Percentiles rank a stretch among this genome's conserved stretches.
These are phyloP conservation scores for Choristoneura fumiferana DNA, from an alignment of 1,140 invertebrate species.

Conservation along the genomic window DNA sequence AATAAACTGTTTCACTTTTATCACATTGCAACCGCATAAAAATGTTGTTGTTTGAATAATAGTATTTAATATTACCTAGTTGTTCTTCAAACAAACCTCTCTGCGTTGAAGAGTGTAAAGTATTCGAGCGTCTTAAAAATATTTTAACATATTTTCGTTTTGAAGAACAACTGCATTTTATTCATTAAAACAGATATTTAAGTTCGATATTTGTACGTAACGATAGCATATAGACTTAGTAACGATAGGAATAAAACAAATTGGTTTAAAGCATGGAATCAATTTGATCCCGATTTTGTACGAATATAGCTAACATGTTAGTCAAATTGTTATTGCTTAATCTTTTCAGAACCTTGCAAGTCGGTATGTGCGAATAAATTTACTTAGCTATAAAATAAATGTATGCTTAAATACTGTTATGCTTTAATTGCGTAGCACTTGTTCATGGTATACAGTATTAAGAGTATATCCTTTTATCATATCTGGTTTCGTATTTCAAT, in stretches of 20 bases:
- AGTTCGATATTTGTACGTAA: slow-evolving; percentile 12
- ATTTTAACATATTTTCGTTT: background rate
- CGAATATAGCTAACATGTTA: slow-evolving; percentile 24
- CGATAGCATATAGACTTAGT: slow-evolving; percentile 7
- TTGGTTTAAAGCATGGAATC: slow-evolving; percentile 13
- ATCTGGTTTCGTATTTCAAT: too few relatives aligned
- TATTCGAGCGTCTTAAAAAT: background rate
- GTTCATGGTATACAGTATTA: too few relatives aligned
- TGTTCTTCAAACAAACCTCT: background rate
- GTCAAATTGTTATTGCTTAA: too few relatives aligned
- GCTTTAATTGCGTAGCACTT: too few relatives aligned
- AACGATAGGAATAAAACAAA: slow-evolving; percentile 2
- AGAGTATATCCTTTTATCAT: too few relatives aligned
- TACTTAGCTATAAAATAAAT: too few relatives aligned
- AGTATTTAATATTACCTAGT: too few relatives aligned
- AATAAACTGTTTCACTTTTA: slow-evolving; percentile 42
- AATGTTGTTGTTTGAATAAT: too few relatives aligned
- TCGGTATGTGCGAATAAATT: too few relatives aligned
- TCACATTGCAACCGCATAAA: slow-evolving; percentile 28
- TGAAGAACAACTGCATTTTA: background rate
- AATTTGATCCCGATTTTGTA: slow-evolving; percentile 43
- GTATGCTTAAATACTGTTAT: too few relatives aligned
- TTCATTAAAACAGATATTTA: slow-evolving; percentile 11
- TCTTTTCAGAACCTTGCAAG: too few relatives aligned
- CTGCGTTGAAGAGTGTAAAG: background rate